Base-by-base conservation (phyloP, 30 jellyfish, hydroid and myxozoan species). In the Aurelia sp. region DNA sequence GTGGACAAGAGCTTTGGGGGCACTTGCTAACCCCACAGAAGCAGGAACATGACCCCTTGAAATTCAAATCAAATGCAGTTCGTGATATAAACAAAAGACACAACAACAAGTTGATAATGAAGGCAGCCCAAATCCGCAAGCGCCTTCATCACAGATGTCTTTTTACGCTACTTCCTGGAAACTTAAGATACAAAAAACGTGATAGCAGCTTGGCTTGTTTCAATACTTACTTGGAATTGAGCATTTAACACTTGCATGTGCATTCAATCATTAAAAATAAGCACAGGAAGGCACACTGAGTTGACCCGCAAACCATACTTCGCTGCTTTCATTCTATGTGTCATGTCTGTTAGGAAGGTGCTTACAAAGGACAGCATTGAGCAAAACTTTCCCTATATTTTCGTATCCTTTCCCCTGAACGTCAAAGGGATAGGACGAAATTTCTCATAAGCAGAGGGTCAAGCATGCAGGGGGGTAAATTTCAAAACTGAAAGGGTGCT, bases 261-360 rank as follows among this genome's bases (percentile, higher is more conserved):
- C 92, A 82, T 82, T 82, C 90, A 71, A 82, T 82, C 86, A 82
- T 55, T 57, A 78, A 52, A 82, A 82, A 82, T 82, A 82, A 82
- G 68, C 76, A 60, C 72, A 82, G 62, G 92, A 70, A 82, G 73
- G 79, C 72, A 60, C 62, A 76, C 62, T 74, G 61, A 30, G 86
- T 30, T 81, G 90, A 81, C 90, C 90, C 63, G 80, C 86, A 82
- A 81, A 60, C 78, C 65, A 81, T 76, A 58, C 87, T 76, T 60
- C 77, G 76, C 59, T 76, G 16, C 27, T 27, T 23, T 63, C 15
- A 44, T 59, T 33, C 21, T 76, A 13, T 5, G 63, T 76, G 87
- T 76, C 87, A 76, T 76, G 63, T 30, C n/a, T 59, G 47, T 76
- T 74, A 23, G 74, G 87, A 70, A 76, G 87, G 55, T 44, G 55